Evolutionary conservation across 2,797 vertebrate species (phyloP).

Genomic region (Chromis chromis): DNA sequence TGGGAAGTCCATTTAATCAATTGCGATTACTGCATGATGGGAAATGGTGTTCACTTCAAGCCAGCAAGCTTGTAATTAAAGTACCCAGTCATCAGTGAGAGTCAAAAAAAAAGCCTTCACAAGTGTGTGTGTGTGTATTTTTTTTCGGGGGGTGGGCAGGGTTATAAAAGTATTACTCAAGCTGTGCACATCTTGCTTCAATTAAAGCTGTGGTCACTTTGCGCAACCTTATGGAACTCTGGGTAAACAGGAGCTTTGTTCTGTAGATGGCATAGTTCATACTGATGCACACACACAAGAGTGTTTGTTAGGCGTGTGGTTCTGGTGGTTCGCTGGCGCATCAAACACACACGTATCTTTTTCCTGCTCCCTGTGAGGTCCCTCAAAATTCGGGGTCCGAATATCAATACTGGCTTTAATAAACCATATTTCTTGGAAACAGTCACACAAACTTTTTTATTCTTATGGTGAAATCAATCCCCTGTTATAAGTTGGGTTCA

Average conservation of each 20-base stretch:
- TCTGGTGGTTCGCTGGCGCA: conserved; percentile 65
- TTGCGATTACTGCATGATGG: conserved; percentile 70
- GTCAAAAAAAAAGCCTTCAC: conserved; percentile 56
- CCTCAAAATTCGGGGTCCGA: conserved; percentile 24
- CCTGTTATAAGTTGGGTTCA: conserved; percentile 31
- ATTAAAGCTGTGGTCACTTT: conserved; percentile 80
- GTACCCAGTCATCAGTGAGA: conserved; percentile 69
- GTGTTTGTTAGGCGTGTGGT: conserved; percentile 60
- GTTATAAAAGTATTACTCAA: conserved; percentile 76
- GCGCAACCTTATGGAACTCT: conserved; percentile 76
- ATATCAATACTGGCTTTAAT: conserved; percentile 61
- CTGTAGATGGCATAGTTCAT: conserved; percentile 69
- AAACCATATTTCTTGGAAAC: conserved; percentile 63
- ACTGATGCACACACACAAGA: conserved; percentile 50
- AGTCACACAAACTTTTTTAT: conserved; percentile 21
- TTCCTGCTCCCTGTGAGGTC: conserved; percentile 73
- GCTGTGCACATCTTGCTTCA: conserved; percentile 79
- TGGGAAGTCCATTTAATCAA: conserved; percentile 59
- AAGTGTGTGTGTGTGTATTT: conserved; percentile 45
- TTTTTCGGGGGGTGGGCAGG: conserved; percentile 56
- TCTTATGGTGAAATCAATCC: conserved; percentile 48
- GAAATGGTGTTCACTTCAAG: conserved; percentile 67
- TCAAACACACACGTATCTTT: conserved; percentile 61
- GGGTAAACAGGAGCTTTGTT: conserved; percentile 78
- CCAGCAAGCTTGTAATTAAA: conserved; percentile 70